Evolutionary conservation across 2,797 vertebrate species (phyloP), one percentile per base, ranked within the genome.

Genomic region (Muscicapa striata): DNA sequence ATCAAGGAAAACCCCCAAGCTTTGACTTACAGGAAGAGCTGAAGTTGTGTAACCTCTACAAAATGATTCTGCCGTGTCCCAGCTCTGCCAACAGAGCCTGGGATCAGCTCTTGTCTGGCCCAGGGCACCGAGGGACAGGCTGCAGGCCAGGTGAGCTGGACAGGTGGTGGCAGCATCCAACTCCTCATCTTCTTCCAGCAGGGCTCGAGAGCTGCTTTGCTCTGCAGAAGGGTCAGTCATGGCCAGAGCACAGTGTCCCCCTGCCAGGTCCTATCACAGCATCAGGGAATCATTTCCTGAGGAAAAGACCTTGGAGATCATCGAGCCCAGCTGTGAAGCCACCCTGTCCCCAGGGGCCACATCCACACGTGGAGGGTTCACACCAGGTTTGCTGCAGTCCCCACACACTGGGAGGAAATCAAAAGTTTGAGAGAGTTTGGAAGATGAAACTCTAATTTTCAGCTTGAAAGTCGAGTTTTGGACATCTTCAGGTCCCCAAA

Each of bases 1-100:
- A 96, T 52, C 76, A 32, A 82, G 90, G 73, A 55, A 94, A 79
- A 45, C 0, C 1, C 68, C 51, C 41, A 30, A 51, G 91, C 73
- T 80, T 8, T 34, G 63, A 75, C 3, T 96, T 94, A 93, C 93
- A 52, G 95, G 96, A 96, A 96, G 69, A 29, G 7, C 55, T 0
- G 6, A 38, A 22, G 73, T 94, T 95, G 87, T 69, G 94, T 17
- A 96, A 96, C 23, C 13, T 41, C 40, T 29, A 4, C 32, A 22
- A 1, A 86, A 78, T 6, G 27, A 62, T 55, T 88, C 58, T 75
- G 79, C 8, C 58, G 18, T 15, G 76, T 66, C 40, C 23, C 55
- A 78, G 76, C 89, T 69, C 73, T 75, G 49, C 54, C 32, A 68
- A 32, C n/a, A 78, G 38, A 26, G 59, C 40, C 84, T 24, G n/a